Evolutionary conservation across 1,140 invertebrate species (phyloP), one percentile per base, ranked within the genome.

Genomic region (Megathymus violae): DNA sequence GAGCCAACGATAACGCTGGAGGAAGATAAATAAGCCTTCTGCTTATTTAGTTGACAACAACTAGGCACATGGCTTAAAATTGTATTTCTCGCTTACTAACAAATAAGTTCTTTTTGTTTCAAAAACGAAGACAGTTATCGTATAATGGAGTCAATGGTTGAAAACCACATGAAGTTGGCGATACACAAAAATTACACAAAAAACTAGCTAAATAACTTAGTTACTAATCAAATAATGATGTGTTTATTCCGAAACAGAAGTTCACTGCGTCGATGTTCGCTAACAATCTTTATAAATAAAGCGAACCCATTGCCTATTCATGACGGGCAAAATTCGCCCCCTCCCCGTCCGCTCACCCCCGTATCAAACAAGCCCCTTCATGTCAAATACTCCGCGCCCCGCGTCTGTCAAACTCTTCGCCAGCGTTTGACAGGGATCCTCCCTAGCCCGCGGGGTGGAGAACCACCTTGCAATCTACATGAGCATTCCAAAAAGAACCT

Each of bases 301-400:
- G 82, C 80, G 79, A 80, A 76, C 84, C 83, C 88, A 90, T 90
- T 89, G 88, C 88, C 86, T 90, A 90, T 90, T 90, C 88, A 90
- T 90, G 85, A 90, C 88, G 85, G 81, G 88, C 88, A 87, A 74
- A 89, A 85, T 91, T 85, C 70, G 58, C 72, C 84, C 76, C 78
- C 76, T 71, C 76, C 76, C 78, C 82, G 76, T 75, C 72, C 70
- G 71, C 68, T 80, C 83, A 74, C 82, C 85, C 85, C 83, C 83
- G 86, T 89, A 91, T 89, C 88, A 91, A 89, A 88, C 88, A 89
- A 88, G 88, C 88, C 88, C 88, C 88, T 90, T 89, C 88, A 91
- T 88, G 88, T 91, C 88, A 91, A 91, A 91, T 85, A 89, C 88
- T 91, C 86, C 85, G 79, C 85, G 79, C 88, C 86, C 88, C 85